Evolutionary conservation across 2,113 vertebrate genomes (phyloP).

Genomic region (Eptesicus fuscus): DNA sequence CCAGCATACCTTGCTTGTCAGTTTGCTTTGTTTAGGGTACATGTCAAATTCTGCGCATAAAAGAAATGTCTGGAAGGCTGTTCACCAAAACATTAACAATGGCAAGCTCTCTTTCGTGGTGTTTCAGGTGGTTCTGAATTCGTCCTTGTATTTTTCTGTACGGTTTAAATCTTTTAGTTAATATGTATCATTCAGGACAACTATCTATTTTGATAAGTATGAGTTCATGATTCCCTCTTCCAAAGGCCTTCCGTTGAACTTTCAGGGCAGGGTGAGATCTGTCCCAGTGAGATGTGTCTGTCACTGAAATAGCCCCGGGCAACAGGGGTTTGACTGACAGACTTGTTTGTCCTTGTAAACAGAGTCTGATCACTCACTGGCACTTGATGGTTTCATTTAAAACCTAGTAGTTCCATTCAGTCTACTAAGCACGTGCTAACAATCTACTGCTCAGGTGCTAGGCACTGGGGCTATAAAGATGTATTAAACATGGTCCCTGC

Average conservation of each 20-base stretch:
- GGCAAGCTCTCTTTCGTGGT: background rate
- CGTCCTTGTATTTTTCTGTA: background rate
- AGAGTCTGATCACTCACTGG: background rate
- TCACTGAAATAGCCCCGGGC: background rate
- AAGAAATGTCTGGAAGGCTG: background rate
- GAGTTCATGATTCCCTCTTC: background rate
- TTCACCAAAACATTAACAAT: background rate
- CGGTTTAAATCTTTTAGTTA: background rate
- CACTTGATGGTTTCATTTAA: background rate
- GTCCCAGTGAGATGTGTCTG: background rate
- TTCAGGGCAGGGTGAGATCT: background rate
- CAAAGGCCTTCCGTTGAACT: background rate
- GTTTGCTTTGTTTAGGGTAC: background rate
- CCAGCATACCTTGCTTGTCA: background rate
- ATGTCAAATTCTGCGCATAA: background rate
- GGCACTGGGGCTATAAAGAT: background rate
- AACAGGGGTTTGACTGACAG: background rate
- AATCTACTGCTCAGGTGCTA: background rate
- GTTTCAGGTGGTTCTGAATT: background rate
- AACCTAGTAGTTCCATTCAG: background rate
- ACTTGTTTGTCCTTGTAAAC: background rate
- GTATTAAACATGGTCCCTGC: background rate
- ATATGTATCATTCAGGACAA: background rate
- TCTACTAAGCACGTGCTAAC: background rate
- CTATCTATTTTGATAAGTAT: background rate